A percentile compares a stretch with the other conserved stretches of the same genome.
Conservation (phyloP, 1,140 invertebrate species). For the Gryllus bimaculatus region DNA sequence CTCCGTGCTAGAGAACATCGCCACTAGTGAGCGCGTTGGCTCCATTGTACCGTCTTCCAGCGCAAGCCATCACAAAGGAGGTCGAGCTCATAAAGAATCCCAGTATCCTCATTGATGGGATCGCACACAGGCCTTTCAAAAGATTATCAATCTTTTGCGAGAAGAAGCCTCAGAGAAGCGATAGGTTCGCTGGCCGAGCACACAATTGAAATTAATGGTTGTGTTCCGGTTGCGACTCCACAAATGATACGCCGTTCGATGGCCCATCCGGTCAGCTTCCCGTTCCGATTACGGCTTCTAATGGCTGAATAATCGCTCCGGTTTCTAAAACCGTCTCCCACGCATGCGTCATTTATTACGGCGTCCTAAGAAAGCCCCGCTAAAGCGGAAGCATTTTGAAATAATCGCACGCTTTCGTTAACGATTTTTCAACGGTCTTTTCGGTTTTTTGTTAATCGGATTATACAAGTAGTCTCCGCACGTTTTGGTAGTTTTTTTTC, state of each 20-base stretch:
- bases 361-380: not conserved
- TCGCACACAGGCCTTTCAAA: not conserved
- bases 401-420: too few species aligned
- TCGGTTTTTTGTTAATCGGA: too few species aligned
- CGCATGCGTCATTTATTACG: not conserved
- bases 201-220: constrained; percentile 26
- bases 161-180: not conserved
- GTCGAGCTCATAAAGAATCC: constrained; percentile 25
- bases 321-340: not conserved
- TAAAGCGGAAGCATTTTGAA: not conserved
- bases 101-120: not conserved
- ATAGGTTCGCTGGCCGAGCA: not conserved
- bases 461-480: too few species aligned
- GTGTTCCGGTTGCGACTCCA: constrained; percentile 34
- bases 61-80: constrained; percentile 35
- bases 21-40: too few species aligned
- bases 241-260: constrained; percentile 23
- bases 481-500: too few species aligned
- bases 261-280: not conserved
- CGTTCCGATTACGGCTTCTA: not conserved
- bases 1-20: too few species aligned
- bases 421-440: too few species aligned
- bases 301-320: not conserved
- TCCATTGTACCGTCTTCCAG: constrained; percentile 24
- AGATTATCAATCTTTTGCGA: not conserved